Conservation (phyloP, 1,140 invertebrate genomes). For the Galendromus occidentalis region DNA sequence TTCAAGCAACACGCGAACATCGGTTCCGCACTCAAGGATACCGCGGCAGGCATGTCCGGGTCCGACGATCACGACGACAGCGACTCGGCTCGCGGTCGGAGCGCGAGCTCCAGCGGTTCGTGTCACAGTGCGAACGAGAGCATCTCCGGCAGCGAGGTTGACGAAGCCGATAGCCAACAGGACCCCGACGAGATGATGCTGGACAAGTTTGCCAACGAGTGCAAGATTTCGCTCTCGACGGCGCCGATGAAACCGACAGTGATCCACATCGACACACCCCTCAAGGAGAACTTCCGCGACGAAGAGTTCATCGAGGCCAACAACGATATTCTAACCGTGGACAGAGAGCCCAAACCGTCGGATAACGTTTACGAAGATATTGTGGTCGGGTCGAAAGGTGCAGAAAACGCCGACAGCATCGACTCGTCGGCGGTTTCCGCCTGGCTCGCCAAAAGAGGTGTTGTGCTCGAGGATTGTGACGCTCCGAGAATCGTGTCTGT, state of each 20-base stretch:
- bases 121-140: background rate
- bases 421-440: background rate
- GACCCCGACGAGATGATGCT: background rate
- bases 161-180: background rate
- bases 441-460: background rate
- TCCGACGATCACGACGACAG: background rate
- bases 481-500: background rate
- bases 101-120: background rate
- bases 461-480: conserved; percentile 5
- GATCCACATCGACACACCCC: background rate
- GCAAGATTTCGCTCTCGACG: conserved; percentile 3
- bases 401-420: too few relatives aligned
- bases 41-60: background rate
- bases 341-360: background rate
- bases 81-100: background rate
- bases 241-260: background rate
- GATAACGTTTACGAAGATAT: background rate
- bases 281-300: conserved; percentile 1
- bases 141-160: background rate
- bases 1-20: conserved; percentile 1
- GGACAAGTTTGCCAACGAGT: conserved; percentile 8
- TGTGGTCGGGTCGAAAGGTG: background rate
- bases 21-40: background rate
- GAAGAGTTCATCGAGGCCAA: conserved; percentile 1
- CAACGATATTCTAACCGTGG: background rate